Base-by-base conservation (phyloP, 1,140 invertebrate species). In the Onthophagus taurus region DNA sequence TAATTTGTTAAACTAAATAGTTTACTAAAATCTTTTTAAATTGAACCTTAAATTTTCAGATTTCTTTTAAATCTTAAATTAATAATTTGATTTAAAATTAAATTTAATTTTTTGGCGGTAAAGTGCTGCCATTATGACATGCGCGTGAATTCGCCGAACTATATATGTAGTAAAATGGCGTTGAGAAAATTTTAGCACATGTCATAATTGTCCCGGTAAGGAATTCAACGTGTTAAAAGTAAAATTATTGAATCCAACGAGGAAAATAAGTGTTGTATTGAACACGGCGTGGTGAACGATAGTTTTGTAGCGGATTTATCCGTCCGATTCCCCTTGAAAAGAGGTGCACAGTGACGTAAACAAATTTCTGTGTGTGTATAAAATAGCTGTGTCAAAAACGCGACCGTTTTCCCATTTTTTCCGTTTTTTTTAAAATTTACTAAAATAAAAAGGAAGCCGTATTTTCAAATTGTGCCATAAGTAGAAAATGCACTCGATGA, bases 161-260 rank as follows among this genome's bases (percentile, higher is more conserved):
- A 16, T 13, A 12, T 8, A 21, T 37, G n/a, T 19, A 4, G 26
- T 19, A 39, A 41, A 41, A 41, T 41, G 38, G 38, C 38, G 38
- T 26, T 29, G 24, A 9, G 4, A 23, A 16, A 29, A 30, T 29
- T 26, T 16, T 41, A 41, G 38, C 38, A 41, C 38, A 41, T 41
- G 38, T 41, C 38, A 41, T 29, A 26, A 23, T 16, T 19, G 17
- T 41, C 38, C 24, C 23, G 24, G 38, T 41, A 41, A 41, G 38
- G 17, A 29, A 26, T 29, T 7, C 13, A 26, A 8, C 17, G 16
- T 26, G 4, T 11, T 29, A 41, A 23, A 20, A 12, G 12, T 11
- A 14, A 14, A 29, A 3, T 14, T 41, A 29, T 29, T 29, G 12
- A n/a, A 7, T 26, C 6, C 23, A n/a, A 26, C 23, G 23, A 7